These are phyloP conservation scores for Cylloceria caligata DNA, from an alignment of 2,888 invertebrate species.

Conservation along the genomic window DNA sequence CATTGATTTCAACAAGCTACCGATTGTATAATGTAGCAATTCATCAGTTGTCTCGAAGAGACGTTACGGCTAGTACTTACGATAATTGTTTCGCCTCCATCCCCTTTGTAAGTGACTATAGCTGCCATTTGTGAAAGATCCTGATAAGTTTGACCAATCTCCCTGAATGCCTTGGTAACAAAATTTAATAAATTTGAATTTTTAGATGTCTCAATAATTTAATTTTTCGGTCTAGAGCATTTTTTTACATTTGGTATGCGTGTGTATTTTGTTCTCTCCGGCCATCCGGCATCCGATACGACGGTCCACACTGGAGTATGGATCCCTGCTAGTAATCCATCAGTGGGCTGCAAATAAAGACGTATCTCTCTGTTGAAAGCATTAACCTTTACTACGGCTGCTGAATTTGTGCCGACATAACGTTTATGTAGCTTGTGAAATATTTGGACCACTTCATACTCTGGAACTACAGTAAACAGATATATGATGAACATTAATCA, in stretches of 20 bases:
- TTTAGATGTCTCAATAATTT: not conserved
- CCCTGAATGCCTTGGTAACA: conserved; percentile 29
- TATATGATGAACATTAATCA: not conserved
- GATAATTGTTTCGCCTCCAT: conserved; percentile 44
- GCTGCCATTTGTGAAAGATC: conserved; percentile 48
- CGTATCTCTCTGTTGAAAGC: conserved; percentile 72
- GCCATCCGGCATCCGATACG: conserved; percentile 62
- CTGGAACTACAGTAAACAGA: conserved; percentile 74
- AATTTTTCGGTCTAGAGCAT: not conserved
- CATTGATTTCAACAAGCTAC: no score
- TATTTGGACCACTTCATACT: conserved; percentile 77
- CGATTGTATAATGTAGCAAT: no score
- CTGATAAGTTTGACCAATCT: conserved; percentile 56
- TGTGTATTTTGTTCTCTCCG: conserved; percentile 72
- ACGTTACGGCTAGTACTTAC: no score
- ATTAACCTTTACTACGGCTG: conserved; percentile 70
- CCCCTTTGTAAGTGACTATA: conserved; percentile 44
- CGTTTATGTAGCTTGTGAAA: conserved; percentile 65
- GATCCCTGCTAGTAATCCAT: conserved; percentile 74
- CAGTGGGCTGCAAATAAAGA: conserved; percentile 76
- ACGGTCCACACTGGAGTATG: conserved; percentile 77
- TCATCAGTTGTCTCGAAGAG: no score
- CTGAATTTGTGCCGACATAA: conserved; percentile 15
- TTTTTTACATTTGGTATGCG: conserved; percentile 69
- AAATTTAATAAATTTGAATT: not conserved